phyloP scores from a whole-genome alignment of 2,888 invertebrate species.

The Cyclophora albipunctata region DNA sequence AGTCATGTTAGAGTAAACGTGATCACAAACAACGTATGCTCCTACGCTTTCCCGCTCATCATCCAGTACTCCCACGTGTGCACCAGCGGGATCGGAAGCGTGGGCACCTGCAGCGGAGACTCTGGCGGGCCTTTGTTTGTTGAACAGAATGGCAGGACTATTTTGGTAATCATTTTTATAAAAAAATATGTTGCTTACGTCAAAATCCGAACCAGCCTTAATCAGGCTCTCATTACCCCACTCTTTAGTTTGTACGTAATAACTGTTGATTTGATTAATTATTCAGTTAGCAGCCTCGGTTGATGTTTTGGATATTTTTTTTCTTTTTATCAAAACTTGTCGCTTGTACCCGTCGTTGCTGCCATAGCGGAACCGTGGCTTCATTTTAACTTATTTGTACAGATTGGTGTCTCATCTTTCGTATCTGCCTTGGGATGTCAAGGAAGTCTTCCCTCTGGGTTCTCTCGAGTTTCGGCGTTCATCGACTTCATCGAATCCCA shows the following conservation, averaged over 20 bases:
- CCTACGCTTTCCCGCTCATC: conserved; percentile 26
- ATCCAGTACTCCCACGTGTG: conserved; percentile 38
- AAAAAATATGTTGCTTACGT: neutral
- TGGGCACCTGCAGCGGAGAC: conserved; percentile 37
- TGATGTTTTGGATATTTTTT: too few relatives aligned
- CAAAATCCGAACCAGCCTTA: neutral
- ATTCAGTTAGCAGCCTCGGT: too few relatives aligned
- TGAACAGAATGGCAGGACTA: conserved; percentile 7
- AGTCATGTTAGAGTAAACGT: conserved; percentile 34
- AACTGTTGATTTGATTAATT: too few relatives aligned
- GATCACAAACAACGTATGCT: conserved; percentile 36
- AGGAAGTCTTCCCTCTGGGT: conserved; percentile 30
- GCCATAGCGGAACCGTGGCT: too few relatives aligned
- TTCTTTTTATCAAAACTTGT: too few relatives aligned
- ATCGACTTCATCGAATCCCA: conserved; percentile 21
- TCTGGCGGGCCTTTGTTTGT: conserved; percentile 42
- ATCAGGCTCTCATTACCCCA: neutral
- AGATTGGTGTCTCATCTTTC: conserved; percentile 14
- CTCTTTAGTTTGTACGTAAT: neutral
- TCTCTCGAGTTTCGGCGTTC: conserved; percentile 37
- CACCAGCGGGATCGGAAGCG: conserved; percentile 26
- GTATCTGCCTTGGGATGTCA: conserved; percentile 28
- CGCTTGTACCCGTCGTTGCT: too few relatives aligned
- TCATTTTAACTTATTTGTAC: neutral
- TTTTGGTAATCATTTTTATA: conserved; percentile 9